These are phyloP conservation scores for Urocyon cinereoargenteus DNA, from an alignment of 2,797 vertebrate species.

Conservation along the genomic window DNA sequence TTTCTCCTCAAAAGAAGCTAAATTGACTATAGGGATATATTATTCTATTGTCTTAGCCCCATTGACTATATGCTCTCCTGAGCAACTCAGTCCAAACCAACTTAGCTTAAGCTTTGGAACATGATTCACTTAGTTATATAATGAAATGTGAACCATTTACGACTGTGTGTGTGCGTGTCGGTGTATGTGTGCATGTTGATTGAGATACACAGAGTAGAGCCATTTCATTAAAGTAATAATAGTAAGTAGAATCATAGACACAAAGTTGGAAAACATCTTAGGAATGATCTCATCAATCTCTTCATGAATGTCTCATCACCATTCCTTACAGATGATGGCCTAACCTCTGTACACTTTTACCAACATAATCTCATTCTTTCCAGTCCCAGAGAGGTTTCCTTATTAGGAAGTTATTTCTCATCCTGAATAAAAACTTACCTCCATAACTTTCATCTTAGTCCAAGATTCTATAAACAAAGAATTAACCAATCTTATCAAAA, in stretches of 20 bases:
- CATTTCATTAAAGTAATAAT: conserved; percentile 45
- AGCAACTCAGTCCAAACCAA: conserved; percentile 47
- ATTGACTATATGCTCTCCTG: not conserved
- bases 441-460: not conserved
- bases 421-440: not conserved
- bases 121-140: conserved; percentile 23
- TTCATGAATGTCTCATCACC: not conserved
- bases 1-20: not conserved
- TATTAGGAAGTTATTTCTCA: not conserved
- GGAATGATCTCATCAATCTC: not conserved
- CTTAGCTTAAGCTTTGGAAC: conserved; percentile 28
- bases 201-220: not conserved
- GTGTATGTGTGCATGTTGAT: not conserved
- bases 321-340: not conserved
- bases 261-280: not conserved
- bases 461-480: conserved; percentile 20
- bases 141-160: not conserved
- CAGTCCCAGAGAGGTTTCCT: not conserved
- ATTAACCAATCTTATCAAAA: not conserved
- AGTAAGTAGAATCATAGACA: not conserved
- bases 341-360: not conserved
- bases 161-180: not conserved
- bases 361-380: not conserved
- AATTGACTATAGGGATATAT: not conserved
- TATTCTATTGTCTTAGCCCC: not conserved